Base-by-base conservation (phyloP, 2,888 invertebrate genomes). In the Macrostomum cliftonense region DNA sequence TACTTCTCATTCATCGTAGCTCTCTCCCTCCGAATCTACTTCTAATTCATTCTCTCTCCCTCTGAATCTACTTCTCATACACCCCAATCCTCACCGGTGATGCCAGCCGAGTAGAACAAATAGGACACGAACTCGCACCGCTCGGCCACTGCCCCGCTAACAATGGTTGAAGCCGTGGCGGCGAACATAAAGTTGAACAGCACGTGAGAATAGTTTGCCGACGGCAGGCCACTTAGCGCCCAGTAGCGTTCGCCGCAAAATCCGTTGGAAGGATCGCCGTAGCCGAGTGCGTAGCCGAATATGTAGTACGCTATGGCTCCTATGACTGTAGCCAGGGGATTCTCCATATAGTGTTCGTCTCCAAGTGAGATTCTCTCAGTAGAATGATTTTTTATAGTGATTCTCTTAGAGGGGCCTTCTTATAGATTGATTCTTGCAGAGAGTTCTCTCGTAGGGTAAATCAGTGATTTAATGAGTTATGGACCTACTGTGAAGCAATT, bases 161-260 rank as follows among this genome's bases (percentile, higher is more conserved):
- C 69, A 45, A 76, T 74, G 28, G 76, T 76, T 20, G 75, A 71
- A 1, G 75, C 73, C 0, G 76, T 75, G n/a, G 75, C 75, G 0
- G 76, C 75, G 55, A 76, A 76, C 16, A 73, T 71, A 57, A 71
- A 74, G 61, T 76, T 75, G 62, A 75, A 76, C 63, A 75, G 75
- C 70, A 71, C 65, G 11, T 52, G 42, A 17, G 63, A 61, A 46
- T 58, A 63, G 1, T 51, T 43, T 1, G 45, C 48, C 2, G 58
- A 55, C 2, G 57, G 56, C 17, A 67, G 43, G 2, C 53, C 56
- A n/a, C 48, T 48, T 12, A 54, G 54, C 5, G 60, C 62, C 39
- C 55, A 63, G 50, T 63, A 57, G 12, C 56, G 52, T 59, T 68
- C 66, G 1, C 74, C 74, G 17, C 73, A 56, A 56, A 71, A 71